These are phyloP conservation scores for Passer montanus DNA, from an alignment of 2,113 vertebrate species.

Conservation along the genomic window DNA sequence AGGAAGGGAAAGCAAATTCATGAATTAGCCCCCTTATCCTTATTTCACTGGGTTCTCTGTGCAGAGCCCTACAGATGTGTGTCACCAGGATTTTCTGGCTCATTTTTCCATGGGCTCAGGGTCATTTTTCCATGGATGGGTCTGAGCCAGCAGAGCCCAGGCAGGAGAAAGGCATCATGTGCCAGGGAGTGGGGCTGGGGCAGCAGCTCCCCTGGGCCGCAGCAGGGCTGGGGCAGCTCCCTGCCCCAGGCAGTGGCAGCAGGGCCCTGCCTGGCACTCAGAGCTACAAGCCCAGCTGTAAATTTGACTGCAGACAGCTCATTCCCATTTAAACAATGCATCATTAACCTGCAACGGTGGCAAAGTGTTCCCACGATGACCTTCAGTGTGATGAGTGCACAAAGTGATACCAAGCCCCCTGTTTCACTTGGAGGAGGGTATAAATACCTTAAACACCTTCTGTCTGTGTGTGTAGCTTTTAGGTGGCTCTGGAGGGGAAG, in stretches of 20 bases:
- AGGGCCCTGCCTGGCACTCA: not conserved
- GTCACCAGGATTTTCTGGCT: not conserved
- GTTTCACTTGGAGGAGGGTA: not conserved
- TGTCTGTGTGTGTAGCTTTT: not conserved
- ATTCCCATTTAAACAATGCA: not conserved
- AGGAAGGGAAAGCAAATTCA: not conserved
- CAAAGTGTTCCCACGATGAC: not conserved
- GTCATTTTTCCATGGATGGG: not conserved
- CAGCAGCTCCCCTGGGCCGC: not conserved
- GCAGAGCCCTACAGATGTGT: not conserved
- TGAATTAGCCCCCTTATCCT: not conserved
- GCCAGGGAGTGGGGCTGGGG: fast-evolving
- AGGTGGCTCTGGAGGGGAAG: not conserved
- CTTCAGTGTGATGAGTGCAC: not conserved
- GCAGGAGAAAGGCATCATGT: fast-evolving
- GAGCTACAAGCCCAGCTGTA: not conserved
- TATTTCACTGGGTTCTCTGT: not conserved
- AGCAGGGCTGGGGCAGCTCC: not conserved
- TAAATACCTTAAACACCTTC: conserved; percentile 4
- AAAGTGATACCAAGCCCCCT: not conserved
- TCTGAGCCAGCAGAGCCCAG: not conserved
- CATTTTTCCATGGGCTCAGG: not conserved
- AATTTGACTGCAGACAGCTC: not conserved
- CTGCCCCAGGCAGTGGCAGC: not conserved
- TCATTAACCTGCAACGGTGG: conserved; percentile 31